phyloP scores from a whole-genome alignment of 1,140 invertebrate species.

The Sarcophaga peregrina region DNA sequence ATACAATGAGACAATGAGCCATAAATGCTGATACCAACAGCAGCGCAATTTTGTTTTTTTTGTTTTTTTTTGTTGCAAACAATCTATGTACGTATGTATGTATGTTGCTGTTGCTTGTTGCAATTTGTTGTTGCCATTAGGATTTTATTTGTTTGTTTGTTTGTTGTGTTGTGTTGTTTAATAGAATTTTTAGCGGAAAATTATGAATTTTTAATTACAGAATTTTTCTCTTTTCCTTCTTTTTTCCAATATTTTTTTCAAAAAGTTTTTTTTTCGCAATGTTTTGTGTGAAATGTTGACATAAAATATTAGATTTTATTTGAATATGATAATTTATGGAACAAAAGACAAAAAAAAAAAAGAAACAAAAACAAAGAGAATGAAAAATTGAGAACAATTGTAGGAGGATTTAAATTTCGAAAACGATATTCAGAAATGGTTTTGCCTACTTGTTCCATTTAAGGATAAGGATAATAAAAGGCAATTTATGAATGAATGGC shows the following conservation, averaged over 20 bases:
- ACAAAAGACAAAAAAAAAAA: too few relatives aligned
- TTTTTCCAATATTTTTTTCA: too few relatives aligned
- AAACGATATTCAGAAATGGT: too few relatives aligned
- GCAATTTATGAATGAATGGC: too few relatives aligned
- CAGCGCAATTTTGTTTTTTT: constrained; percentile 7
- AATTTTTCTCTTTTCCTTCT: not conserved
- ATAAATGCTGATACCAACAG: constrained; percentile 35
- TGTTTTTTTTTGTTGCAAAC: not conserved
- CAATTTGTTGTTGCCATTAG: constrained; percentile 23
- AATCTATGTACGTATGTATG: not conserved
- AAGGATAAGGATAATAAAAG: too few relatives aligned
- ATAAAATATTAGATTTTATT: not conserved
- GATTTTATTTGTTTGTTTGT: too few relatives aligned
- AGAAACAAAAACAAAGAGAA: too few relatives aligned
- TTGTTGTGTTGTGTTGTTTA: not conserved
- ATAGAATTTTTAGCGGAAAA: constrained; percentile 30
- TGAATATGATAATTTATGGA: too few relatives aligned
- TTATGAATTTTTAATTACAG: constrained; percentile 38
- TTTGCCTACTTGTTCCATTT: too few relatives aligned
- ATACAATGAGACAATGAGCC: not conserved
- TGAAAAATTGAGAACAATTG: too few relatives aligned
- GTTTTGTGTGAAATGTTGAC: not conserved
- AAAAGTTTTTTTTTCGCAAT: too few relatives aligned
- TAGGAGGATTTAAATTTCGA: too few relatives aligned
- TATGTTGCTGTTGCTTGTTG: constrained; percentile 8